Evolutionary conservation across 92 coral and sea anemone genomes (phyloP), one percentile per base, ranked within the genome.

Genomic region (Siderastrea siderea): DNA sequence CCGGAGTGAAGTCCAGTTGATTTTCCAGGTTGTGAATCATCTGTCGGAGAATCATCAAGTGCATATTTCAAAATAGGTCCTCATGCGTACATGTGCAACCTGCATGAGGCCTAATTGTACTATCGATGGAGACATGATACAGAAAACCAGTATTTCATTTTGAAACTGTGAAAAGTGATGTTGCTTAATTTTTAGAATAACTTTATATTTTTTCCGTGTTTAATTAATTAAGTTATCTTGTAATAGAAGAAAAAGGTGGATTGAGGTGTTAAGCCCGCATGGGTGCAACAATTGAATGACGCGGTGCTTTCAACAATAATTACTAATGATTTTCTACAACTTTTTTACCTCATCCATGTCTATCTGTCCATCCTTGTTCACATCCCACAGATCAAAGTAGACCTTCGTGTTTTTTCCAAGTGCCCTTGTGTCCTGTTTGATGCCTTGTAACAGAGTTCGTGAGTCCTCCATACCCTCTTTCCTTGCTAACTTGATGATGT

Each of bases 381-480:
- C 47, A 75, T 96, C 99, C 93, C 93, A 96, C 3, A 89, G 71
- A 54, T 67, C 71, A 82, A 96, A 96, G 64, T 82, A 74, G 7
- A 78, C 84, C 63, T 84, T 66, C 0, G 90, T 78, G 58, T 89
- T 87, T 6, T 93, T 83, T 48, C 95, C 94, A 57, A 96, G 82
- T 60, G 85, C 83, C n/a, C 77, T 82, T 3, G 67, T 86, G 68
- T 96, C 98, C 13, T 86, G 69, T 63, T 89, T 78, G 3, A 87
- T 3, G 26, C 87, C 95, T 17, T 92, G 93, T 47, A 84, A 68
- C 49, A 95, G 78, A 13, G 99, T 96, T 14, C 89, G 66, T 7
- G 99, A 96, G 1, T 63, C 84, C 87, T 93, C 83, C 59, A 96
- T 86, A 48, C 99, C 99, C 48, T 93, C 91, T 52, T 93, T 83